Percentiles rank a stretch among this genome's conserved stretches.
phyloP scores from a whole-genome alignment of 2,113 vertebrate species.

The human region GRCh38 chr15:47398501-47399000 shows the following conservation, averaged over 20 bases:
- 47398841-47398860: neutral
- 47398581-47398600: neutral
- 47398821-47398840: neutral
- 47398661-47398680: neutral
- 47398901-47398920: neutral
- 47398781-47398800: neutral
- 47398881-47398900: neutral
- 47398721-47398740: neutral
- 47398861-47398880: rapidly evolving
- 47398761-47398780: neutral
- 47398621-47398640: neutral
- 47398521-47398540: neutral
- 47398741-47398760: neutral
- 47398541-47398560: neutral
- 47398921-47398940: neutral
- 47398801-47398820: neutral
- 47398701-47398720: rapidly evolving
- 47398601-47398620: neutral
- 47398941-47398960: neutral
- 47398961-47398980: neutral
- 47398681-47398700: neutral
- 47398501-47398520: neutral
- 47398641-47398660: neutral
- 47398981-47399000: neutral
- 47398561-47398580: neutral